These are phyloP conservation scores for Rhagoletis pomonella DNA, from an alignment of 1,140 invertebrate species.

Conservation along the genomic window DNA sequence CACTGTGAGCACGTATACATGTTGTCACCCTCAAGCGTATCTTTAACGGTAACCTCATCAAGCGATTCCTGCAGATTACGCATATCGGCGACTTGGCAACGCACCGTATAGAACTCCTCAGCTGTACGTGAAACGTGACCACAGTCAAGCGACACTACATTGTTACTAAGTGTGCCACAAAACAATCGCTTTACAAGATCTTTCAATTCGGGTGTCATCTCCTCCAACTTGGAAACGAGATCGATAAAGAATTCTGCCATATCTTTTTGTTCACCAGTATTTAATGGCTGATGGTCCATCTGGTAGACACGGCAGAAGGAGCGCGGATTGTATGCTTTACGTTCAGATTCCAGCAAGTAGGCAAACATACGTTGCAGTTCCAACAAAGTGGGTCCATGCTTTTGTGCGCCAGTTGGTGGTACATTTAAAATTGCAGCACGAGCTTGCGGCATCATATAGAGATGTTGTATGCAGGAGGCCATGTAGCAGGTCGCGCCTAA, in stretches of 20 bases:
- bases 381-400: constrained; percentile 87
- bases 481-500: constrained; percentile 97
- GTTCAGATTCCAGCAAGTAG: constrained; percentile 93
- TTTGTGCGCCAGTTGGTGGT: constrained; percentile 78
- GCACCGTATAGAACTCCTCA: constrained; percentile 96
- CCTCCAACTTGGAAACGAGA: constrained; percentile 95
- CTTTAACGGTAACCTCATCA: constrained; percentile 96
- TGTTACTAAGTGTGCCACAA: constrained; percentile 94
- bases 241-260: constrained; percentile 99
- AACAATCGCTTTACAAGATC: constrained; percentile 93
- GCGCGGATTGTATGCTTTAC: constrained; percentile 95
- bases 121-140: constrained; percentile 93
- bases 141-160: constrained; percentile 95
- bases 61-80: constrained; percentile 95
- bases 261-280: constrained; percentile 97
- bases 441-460: constrained; percentile 97
- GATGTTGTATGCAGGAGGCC: constrained; percentile 96
- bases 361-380: constrained; percentile 97
- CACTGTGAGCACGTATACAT: constrained; percentile 98
- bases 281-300: constrained; percentile 96
- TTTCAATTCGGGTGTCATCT: constrained; percentile 95
- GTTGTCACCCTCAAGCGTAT: constrained; percentile 96
- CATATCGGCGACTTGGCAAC: constrained; percentile 97
- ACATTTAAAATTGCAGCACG: constrained; percentile 84
- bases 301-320: constrained; percentile 97